Evolutionary conservation across 64 coral and sea anemone genomes (phyloP).

Genomic region (Montipora efflorescens): DNA sequence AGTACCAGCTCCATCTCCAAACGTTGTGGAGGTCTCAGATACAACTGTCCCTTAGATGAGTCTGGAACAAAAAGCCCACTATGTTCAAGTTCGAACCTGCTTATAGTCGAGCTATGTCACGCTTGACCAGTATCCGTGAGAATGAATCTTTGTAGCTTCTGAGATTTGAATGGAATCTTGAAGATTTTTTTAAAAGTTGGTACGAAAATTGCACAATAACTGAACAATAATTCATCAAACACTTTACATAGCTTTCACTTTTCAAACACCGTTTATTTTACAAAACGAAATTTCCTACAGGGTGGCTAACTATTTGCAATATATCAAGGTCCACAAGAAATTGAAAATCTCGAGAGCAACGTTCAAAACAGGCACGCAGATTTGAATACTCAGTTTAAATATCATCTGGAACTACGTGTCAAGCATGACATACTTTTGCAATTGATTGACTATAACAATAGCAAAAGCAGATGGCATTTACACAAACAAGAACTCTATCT

Average conservation of each 20-base stretch:
- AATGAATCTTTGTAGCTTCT: background rate
- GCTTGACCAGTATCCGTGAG: background rate
- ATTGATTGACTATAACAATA: background rate
- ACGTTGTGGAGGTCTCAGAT: slow-evolving; percentile 39
- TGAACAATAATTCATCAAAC: slow-evolving; percentile 8
- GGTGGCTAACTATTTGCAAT: slow-evolving; percentile 7
- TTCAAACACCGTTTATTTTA: slow-evolving; percentile 3
- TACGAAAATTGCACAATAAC: slow-evolving; percentile 11
- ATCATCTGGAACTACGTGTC: background rate
- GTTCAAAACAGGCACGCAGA: background rate
- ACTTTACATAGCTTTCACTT: background rate
- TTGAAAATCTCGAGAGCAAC: slow-evolving; percentile 3
- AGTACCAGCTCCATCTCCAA: slow-evolving; percentile 6
- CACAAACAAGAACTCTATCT: slow-evolving; percentile 2
- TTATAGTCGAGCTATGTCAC: background rate
- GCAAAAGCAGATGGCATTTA: background rate
- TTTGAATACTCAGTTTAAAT: slow-evolving; percentile 13
- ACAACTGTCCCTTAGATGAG: slow-evolving; percentile 44
- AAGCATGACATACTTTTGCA: background rate
- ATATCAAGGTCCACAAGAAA: slow-evolving; percentile 6
- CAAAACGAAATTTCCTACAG: slow-evolving; percentile 8
- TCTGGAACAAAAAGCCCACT: background rate
- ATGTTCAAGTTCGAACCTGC: background rate
- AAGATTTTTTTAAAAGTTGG: background rate
- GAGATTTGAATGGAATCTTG: slow-evolving; percentile 18